These are phyloP conservation scores for Artemia sinica DNA, from an alignment of 2,888 invertebrate genomes.

Conservation along the genomic window DNA sequence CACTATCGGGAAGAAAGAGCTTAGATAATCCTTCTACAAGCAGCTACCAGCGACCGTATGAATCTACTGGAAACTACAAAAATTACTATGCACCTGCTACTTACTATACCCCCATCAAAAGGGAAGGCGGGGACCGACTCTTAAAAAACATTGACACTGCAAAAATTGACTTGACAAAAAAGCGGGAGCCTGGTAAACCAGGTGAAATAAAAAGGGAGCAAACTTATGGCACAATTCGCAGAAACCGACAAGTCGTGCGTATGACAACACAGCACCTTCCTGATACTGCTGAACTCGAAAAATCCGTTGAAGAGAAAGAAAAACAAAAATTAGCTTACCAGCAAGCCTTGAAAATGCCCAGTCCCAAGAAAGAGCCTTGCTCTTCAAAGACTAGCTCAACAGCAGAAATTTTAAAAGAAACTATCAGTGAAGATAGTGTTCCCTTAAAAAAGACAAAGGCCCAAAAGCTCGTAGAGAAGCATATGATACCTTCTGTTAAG, in stretches of 20 bases:
- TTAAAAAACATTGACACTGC: conserved; percentile 52
- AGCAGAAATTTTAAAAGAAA: no score
- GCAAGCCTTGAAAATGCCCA: conserved; percentile 17
- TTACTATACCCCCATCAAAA: neutral
- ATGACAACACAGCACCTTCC: conserved; percentile 40
- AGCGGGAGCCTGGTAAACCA: conserved; percentile 21
- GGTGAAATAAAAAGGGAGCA: conserved; percentile 30
- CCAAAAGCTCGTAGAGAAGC: conserved; percentile 56
- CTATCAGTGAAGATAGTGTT: neutral
- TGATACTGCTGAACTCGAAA: neutral
- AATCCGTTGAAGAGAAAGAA: conserved; percentile 14
- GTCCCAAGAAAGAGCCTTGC: neutral
- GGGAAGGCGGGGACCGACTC: conserved; percentile 15
- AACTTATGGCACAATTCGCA: conserved; percentile 44
- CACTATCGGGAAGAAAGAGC: neutral
- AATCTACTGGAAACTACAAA: neutral
- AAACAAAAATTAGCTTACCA: conserved; percentile 24
- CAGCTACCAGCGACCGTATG: conserved; percentile 6
- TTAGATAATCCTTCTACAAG: neutral
- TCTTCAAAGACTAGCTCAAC: neutral
- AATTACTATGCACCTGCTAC: neutral
- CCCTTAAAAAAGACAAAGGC: conserved; percentile 47
- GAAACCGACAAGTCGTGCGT: conserved; percentile 54
- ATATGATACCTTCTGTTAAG: conserved; percentile 35
- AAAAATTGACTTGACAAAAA: conserved; percentile 58